Evolutionary conservation across 2,113 vertebrate genomes (phyloP), one percentile per base, ranked within the genome.

Genomic region (Oreochromis aureus): DNA sequence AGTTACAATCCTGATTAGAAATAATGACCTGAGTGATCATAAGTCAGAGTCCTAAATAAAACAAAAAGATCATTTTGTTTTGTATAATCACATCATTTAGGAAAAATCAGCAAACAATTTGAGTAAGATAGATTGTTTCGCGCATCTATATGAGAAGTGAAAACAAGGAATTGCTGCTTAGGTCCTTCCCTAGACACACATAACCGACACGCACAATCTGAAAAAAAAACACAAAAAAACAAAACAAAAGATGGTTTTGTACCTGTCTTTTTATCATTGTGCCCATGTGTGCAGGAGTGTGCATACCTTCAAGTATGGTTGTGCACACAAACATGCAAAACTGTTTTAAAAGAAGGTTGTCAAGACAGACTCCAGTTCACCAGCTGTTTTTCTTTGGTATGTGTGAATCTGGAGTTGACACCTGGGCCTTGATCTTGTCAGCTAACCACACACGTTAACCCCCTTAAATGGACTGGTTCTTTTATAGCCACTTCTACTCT

Each of bases 1-100:
- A 34, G 10, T 83, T 80, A 48, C n/a, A 85, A 87, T 66, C 8
- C 24, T 91, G 66, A 93, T 91, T 66, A 78, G 51, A 78, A 91
- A 81, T 88, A 69, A 90, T n/a, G 27, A 58, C 84, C 41, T 12
- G 24, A 32, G 48, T 9, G 7, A 87, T 79, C 36, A 41, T 48
- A 18, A 44, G 81, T 58, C 30, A 5, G 39, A 53, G 36, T 22
- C 8, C 56, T 48, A 63, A 82, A 83, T 34, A 71, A 73, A 16
- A 84, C 32, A 83, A 41, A 78, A 85, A 18, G n/a, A 76, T 27
- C 8, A 78, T 80, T 90, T 86, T 87, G 79, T 85, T 78, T 85
- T 30, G 4, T 41, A 10, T 83, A 79, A 89, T 91, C 30, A 32
- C 32, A 86, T 84, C 82, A 54, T 69, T 87, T 48, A 34, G 56